Base-by-base conservation (phyloP, 2,888 invertebrate species). In the Cerastoderma edule region DNA sequence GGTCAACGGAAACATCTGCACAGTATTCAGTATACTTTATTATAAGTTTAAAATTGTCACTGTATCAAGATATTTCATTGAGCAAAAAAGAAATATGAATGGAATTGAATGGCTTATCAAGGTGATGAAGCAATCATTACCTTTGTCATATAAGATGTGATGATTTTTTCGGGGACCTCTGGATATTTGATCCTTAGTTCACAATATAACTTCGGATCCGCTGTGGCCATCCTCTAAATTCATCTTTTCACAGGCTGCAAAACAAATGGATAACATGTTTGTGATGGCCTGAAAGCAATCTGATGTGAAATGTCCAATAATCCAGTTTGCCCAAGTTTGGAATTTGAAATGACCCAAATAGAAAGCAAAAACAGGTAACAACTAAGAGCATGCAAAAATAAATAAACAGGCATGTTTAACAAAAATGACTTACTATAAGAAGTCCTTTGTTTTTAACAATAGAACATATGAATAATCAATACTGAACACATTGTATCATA, bases 101-200 rank as follows among this genome's bases (percentile, higher is more conserved):
- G 87, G 53, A 86, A 88, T 60, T 66, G 53, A 70, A 60, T 19
- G 16, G 16, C 8, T 8, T 39, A 10, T 39, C 8, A 39, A 16
- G 16, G 27, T 10, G 16, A 16, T 46, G 19, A 13, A 46, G 46
- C 4, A n/a, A 46, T 3, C n/a, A 56, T 39, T 75, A 87, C 88
- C 88, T 83, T 83, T 71, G 73, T 75, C 77, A 87, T 84, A 50
- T 77, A 76, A 50, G 71, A 65, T 28, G 75, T 75, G 28, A 88
- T 76, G 33, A 87, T 66, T 48, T 74, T 64, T 56, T 87, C 87
- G 1, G 88, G 85, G 19, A 88, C 80, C 63, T 88, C 87, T 32
- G 88, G 88, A 67, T 83, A 88, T 32, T 78, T 68, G 30, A 70
- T 70, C 68, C 77, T 87, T 56, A 88, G 71, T 64, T 87, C 87